These are phyloP conservation scores for Antechinus flavipes DNA, from an alignment of 2,113 vertebrate genomes.

Conservation along the genomic window DNA sequence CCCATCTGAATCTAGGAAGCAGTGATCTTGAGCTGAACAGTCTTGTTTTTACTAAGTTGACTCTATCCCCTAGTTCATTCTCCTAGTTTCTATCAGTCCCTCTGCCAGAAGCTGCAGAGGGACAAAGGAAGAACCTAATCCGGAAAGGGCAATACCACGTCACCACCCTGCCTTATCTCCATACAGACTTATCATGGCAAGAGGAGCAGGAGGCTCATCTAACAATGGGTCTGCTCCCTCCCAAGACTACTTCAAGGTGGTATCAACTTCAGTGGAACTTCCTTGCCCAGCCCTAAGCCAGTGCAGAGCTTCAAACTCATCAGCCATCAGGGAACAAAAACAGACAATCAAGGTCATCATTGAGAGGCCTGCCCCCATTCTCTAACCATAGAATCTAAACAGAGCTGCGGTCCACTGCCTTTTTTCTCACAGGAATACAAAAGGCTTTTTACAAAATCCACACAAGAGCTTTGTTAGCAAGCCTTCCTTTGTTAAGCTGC, in stretches of 20 bases:
- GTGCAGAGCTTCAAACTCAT: background rate
- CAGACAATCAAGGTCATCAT: background rate
- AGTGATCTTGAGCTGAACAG: background rate
- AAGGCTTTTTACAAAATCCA: background rate
- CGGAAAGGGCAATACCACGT: background rate
- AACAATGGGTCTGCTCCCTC: background rate
- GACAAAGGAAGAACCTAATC: background rate
- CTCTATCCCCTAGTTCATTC: background rate
- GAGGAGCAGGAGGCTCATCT: too few relatives aligned
- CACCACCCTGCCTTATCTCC: background rate
- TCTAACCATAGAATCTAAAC: background rate
- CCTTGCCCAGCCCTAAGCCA: background rate
- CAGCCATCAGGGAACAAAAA: background rate
- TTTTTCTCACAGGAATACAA: background rate
- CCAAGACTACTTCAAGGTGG: background rate
- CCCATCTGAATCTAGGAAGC: background rate
- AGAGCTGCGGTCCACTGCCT: background rate
- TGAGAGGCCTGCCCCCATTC: background rate
- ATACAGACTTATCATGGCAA: too few relatives aligned
- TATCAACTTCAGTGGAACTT: background rate
- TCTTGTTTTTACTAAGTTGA: background rate
- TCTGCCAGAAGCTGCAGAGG: background rate
- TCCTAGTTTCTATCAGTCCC: background rate
- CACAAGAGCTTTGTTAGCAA: background rate
- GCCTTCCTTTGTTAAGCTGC: background rate